Evolutionary conservation across 2,797 vertebrate species (phyloP).

Genomic region (Sebastes minor): DNA sequence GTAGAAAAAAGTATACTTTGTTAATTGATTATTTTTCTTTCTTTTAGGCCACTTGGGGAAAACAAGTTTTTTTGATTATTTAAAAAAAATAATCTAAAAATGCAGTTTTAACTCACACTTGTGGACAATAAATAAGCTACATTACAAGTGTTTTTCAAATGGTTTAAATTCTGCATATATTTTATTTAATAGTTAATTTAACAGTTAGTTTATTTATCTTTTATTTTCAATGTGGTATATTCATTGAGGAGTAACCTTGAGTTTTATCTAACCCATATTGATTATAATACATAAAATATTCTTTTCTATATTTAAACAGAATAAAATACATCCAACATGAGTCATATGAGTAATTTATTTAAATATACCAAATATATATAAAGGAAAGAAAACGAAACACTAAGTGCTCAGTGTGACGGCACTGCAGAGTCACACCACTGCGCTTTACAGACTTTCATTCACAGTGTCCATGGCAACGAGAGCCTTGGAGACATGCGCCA

Average conservation of each 20-base stretch:
- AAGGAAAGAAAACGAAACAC: not conserved
- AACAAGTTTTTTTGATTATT: too few relatives aligned
- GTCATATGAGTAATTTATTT: not conserved
- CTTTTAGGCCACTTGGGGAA: not conserved
- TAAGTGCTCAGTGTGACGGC: conserved; percentile 1
- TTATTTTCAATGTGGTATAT: not conserved
- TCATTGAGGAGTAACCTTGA: not conserved
- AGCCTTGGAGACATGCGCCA: conserved; percentile 49
- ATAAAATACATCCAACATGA: not conserved
- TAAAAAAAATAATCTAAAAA: too few relatives aligned
- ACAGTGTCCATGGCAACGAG: conserved; percentile 74
- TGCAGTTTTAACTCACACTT: not conserved
- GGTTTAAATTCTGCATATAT: not conserved
- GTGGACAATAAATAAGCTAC: not conserved
- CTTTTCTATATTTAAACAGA: not conserved
- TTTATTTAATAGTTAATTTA: too few relatives aligned
- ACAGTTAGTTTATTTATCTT: not conserved
- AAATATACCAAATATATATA: not conserved
- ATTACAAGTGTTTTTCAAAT: not conserved
- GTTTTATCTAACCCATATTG: not conserved
- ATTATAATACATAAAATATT: not conserved
- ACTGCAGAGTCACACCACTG: conserved; percentile 46
- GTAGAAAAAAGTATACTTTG: not conserved
- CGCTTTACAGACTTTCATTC: conserved; percentile 41
- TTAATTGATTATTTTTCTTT: not conserved